Percentiles rank a stretch among this genome's conserved stretches.
These are phyloP conservation scores for Nannospalax galili DNA, from an alignment of 2,113 vertebrate species.

Conservation along the genomic window DNA sequence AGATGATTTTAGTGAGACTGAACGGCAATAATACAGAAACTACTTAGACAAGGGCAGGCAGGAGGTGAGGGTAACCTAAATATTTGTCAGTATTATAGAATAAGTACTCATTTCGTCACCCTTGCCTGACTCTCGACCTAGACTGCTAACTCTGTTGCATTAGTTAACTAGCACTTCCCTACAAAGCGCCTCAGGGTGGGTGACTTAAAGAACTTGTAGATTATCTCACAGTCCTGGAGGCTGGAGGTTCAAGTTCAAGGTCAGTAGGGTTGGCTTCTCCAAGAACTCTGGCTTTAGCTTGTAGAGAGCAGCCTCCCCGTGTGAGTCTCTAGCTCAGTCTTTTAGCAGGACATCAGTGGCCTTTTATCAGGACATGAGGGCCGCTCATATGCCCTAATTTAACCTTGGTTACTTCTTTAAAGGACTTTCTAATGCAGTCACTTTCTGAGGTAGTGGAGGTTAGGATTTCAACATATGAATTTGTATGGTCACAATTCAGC, in stretches of 20 bases:
- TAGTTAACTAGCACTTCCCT: neutral
- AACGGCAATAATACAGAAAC: neutral
- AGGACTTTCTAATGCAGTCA: neutral
- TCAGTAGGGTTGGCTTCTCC: neutral
- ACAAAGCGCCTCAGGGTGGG: neutral
- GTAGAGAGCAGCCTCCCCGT: neutral
- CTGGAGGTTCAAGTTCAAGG: neutral
- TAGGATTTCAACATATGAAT: neutral
- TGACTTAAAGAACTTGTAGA: neutral
- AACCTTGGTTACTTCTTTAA: neutral
- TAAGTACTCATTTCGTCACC: neutral
- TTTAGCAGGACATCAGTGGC: neutral
- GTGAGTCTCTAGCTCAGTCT: neutral
- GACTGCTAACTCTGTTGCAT: too few species aligned
- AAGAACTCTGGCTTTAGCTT: neutral
- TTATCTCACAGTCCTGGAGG: neutral
- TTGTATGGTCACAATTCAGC: neutral
- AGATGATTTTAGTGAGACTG: too few species aligned
- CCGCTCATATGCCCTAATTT: neutral
- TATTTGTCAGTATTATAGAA: neutral
- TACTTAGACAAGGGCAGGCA: neutral
- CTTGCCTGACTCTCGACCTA: too few species aligned
- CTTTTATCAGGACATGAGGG: neutral
- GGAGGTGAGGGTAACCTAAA: accelerated
- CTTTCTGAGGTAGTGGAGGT: neutral